phyloP scores from a whole-genome alignment of 92 coral and sea anemone genomes.

The Umimayanthus chanpuru region DNA sequence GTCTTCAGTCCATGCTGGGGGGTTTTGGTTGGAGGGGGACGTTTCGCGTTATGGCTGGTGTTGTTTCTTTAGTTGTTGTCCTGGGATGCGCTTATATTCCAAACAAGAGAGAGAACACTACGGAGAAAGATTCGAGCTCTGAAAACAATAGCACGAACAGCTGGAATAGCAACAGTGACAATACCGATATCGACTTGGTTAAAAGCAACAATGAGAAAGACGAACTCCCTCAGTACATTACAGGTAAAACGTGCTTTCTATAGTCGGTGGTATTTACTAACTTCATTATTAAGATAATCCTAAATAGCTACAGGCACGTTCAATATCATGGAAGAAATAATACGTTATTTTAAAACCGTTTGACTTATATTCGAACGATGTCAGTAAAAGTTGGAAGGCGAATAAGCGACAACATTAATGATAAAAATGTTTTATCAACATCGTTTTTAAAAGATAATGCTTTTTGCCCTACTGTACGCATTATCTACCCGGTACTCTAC shows the following conservation, averaged over 20 bases:
- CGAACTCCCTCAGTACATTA: not conserved
- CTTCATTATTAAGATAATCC: too few species aligned
- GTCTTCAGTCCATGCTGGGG: not conserved
- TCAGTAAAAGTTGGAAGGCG: too few species aligned
- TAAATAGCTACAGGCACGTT: too few species aligned
- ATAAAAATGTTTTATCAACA: too few species aligned
- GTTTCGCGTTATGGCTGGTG: slow-evolving; percentile 17
- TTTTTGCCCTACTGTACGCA: too few species aligned
- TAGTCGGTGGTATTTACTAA: too few species aligned
- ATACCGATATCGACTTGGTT: not conserved
- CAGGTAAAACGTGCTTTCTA: not conserved
- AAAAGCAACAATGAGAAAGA: not conserved
- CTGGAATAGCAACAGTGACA: not conserved
- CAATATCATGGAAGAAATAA: too few species aligned
- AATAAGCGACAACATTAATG: too few species aligned
- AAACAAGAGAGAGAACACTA: not conserved
- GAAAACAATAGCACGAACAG: not conserved
- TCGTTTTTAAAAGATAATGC: too few species aligned
- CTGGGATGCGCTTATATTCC: slow-evolving; percentile 8
- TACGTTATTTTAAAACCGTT: too few species aligned
- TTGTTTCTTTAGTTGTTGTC: slow-evolving; percentile 5
- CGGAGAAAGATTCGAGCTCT: not conserved
- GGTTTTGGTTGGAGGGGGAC: slow-evolving; percentile 16
- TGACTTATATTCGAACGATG: too few species aligned
- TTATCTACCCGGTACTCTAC: too few species aligned